phyloP scores from a whole-genome alignment of 2,888 invertebrate genomes.

The Vesta saturnalis region DNA sequence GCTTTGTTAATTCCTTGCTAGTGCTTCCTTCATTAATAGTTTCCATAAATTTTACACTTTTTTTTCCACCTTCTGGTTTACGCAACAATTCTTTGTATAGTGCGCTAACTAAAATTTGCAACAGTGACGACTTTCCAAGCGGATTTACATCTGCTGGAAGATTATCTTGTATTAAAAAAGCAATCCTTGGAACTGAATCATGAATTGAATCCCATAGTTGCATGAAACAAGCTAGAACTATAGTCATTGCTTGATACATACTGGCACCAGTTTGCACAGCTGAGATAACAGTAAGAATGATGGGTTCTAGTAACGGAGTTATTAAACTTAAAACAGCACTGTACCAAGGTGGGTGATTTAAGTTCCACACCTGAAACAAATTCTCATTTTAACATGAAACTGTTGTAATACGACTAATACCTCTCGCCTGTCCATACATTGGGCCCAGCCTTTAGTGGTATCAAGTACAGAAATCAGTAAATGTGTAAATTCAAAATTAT shows the following conservation, averaged over 20 bases:
- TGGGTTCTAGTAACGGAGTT: constrained; percentile 70
- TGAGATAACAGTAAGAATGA: constrained; percentile 74
- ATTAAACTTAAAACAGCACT: constrained; percentile 75
- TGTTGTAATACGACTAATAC: too few species aligned
- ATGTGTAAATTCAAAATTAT: constrained; percentile 70
- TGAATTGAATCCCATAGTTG: constrained; percentile 77
- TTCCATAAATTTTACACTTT: constrained; percentile 46
- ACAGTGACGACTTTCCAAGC: constrained; percentile 73
- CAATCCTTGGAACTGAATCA: constrained; percentile 63
- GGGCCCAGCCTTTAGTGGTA: constrained; percentile 71
- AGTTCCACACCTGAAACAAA: constrained; percentile 79
- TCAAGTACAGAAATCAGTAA: constrained; percentile 71
- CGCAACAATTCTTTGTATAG: constrained; percentile 73
- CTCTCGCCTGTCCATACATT: constrained; percentile 79
- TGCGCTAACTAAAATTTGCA: constrained; percentile 77
- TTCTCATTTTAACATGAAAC: neutral
- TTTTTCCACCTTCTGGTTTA: constrained; percentile 60
- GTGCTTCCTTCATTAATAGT: constrained; percentile 14
- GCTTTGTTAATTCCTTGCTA: constrained; percentile 13
- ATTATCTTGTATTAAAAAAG: constrained; percentile 71
- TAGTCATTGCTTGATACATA: constrained; percentile 83
- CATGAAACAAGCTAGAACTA: constrained; percentile 75
- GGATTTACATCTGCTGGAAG: constrained; percentile 77
- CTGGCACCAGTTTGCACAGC: constrained; percentile 80
- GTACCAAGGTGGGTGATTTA: constrained; percentile 80